A percentile compares a stretch with the other conserved stretches of the same genome.
phyloP scores from a whole-genome alignment of 2,888 invertebrate genomes.

The Danaus chrysippus region DNA sequence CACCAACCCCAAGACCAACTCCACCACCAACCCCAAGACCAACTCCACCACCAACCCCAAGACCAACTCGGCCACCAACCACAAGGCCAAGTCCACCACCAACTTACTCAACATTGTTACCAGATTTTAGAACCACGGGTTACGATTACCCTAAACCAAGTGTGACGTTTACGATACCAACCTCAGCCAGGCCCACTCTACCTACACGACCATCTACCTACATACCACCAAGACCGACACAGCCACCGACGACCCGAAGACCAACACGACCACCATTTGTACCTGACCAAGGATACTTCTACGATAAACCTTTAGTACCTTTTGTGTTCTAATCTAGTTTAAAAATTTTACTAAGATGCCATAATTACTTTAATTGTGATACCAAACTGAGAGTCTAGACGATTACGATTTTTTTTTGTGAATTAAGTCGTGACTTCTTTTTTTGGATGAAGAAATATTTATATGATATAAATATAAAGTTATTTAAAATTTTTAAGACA shows the following conservation, averaged over 20 bases:
- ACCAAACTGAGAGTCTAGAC: slow-evolving; percentile 50
- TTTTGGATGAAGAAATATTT: slow-evolving; percentile 1
- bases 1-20: slow-evolving; percentile 21
- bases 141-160: slow-evolving; percentile 47
- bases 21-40: slow-evolving; percentile 6
- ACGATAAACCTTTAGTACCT: slow-evolving; percentile 67
- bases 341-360: slow-evolving; percentile 37
- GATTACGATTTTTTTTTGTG: slow-evolving; percentile 16
- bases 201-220: slow-evolving; percentile 26
- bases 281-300: slow-evolving; percentile 65
- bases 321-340: slow-evolving; percentile 60
- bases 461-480: background rate
- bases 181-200: slow-evolving; percentile 16
- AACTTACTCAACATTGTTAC: slow-evolving; percentile 27
- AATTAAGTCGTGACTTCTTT: slow-evolving; percentile 5
- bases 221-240: slow-evolving; percentile 1
- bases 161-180: slow-evolving; percentile 39
- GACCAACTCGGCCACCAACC: slow-evolving; percentile 14
- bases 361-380: slow-evolving; percentile 72
- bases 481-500: background rate
- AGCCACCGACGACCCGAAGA: slow-evolving; percentile 31
- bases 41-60: slow-evolving; percentile 18
- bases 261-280: slow-evolving; percentile 58
- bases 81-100: slow-evolving; percentile 8
- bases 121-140: slow-evolving; percentile 43